Conservation (phyloP, 2,888 invertebrate species). For the Agriopis marginaria region DNA sequence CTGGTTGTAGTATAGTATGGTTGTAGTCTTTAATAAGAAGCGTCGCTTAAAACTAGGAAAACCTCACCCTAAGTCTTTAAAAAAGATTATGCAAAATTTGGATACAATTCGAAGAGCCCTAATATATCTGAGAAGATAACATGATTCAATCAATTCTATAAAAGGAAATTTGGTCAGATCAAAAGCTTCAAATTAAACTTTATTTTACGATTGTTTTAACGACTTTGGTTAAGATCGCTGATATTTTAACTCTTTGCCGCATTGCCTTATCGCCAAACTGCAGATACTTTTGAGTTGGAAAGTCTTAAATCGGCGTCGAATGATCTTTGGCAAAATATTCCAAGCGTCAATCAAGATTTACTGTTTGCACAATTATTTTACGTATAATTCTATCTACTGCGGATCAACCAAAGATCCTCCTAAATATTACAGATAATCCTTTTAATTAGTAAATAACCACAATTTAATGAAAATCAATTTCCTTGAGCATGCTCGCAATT, state of each 20-base stretch:
- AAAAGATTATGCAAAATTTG: not conserved
- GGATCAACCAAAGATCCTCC: not conserved
- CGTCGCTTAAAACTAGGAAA: not conserved
- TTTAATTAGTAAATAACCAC: conserved; percentile 14
- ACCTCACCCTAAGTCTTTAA: not conserved
- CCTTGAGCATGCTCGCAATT: conserved; percentile 11
- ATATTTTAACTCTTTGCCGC: conserved; percentile 69
- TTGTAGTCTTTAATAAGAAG: too few species aligned
- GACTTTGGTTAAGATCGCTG: conserved; percentile 69
- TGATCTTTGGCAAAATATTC: conserved; percentile 29
- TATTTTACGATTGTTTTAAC: conserved; percentile 74
- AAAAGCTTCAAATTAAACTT: conserved; percentile 68
- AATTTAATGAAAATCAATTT: conserved; percentile 23
- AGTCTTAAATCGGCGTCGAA: conserved; percentile 38
- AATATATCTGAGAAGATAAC: conserved; percentile 34
- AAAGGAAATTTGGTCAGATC: conserved; percentile 59
- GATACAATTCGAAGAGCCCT: conserved; percentile 8
- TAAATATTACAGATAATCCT: conserved; percentile 6
- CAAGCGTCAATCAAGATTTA: conserved; percentile 17
- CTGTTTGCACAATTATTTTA: conserved; percentile 4
- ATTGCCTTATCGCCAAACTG: conserved; percentile 66
- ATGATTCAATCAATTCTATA: conserved; percentile 49
- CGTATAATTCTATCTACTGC: not conserved
- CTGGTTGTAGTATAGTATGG: too few species aligned
- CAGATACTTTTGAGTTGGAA: conserved; percentile 56